Percentiles rank a stretch among this genome's conserved stretches.
phyloP scores from a whole-genome alignment of 2,113 vertebrate genomes.

The Takifugu bimaculatus region DNA sequence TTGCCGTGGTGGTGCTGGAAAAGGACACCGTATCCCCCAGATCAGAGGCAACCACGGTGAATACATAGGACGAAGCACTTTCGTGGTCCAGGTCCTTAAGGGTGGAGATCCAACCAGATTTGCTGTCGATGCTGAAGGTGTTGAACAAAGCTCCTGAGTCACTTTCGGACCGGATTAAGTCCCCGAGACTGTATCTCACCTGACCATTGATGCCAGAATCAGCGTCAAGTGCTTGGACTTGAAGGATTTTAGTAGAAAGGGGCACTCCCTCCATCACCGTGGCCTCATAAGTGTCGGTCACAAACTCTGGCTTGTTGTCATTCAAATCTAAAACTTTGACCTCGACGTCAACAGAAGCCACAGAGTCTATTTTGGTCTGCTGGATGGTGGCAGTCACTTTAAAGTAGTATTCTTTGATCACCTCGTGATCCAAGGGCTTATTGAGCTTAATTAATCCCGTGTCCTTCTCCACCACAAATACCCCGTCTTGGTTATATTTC shows the following conservation, averaged over 20 bases:
- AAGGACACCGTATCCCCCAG: constrained; percentile 86
- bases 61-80: constrained; percentile 81
- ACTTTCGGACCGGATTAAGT: constrained; percentile 62
- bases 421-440: constrained; percentile 88
- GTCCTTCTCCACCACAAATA: constrained; percentile 88
- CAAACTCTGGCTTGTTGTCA: constrained; percentile 93
- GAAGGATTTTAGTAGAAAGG: constrained; percentile 84
- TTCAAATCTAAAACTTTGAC: constrained; percentile 90
- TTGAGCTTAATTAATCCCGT: constrained; percentile 89
- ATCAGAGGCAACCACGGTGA: constrained; percentile 90
- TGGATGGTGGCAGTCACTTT: constrained; percentile 84
- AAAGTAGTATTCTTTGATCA: constrained; percentile 80
- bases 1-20: constrained; percentile 84
- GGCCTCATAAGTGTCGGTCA: constrained; percentile 81
- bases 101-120: constrained; percentile 93
- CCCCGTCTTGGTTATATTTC: constrained; percentile 84
- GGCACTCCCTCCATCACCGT: constrained; percentile 91
- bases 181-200: constrained; percentile 85
- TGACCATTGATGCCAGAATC: constrained; percentile 93
- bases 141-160: constrained; percentile 73
- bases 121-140: constrained; percentile 87
- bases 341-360: constrained; percentile 85
- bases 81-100: constrained; percentile 91
- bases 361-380: constrained; percentile 83
- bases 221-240: constrained; percentile 83